Conservation (phyloP, 2,888 invertebrate species). For the Branchipolynoe longqiensis region DNA sequence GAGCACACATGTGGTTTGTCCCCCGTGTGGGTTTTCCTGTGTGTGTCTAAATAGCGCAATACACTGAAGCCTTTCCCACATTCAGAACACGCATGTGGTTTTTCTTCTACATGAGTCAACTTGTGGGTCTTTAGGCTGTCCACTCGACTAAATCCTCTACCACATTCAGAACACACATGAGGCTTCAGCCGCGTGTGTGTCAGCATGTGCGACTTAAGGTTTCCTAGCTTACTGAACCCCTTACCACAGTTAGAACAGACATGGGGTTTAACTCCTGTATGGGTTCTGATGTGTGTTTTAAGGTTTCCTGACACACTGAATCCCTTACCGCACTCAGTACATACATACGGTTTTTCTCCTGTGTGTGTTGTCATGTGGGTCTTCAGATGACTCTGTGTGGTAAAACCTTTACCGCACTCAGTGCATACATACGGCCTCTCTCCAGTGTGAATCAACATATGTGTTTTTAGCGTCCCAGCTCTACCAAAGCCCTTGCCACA, state of each 20-base stretch:
- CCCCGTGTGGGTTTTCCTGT: not conserved
- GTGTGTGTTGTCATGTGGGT: not conserved
- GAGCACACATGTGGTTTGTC: not conserved
- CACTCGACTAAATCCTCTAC: not conserved
- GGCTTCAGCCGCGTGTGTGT: slow-evolving; percentile 19
- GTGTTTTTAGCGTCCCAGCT: not conserved
- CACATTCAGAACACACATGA: not conserved
- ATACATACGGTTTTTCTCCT: not conserved
- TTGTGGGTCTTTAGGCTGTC: not conserved
- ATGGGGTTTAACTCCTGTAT: slow-evolving; percentile 26
- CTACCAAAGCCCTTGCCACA: not conserved
- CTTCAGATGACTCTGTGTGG: not conserved
- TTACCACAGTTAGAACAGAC: not conserved
- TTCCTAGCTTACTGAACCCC: not conserved
- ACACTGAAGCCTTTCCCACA: slow-evolving; percentile 5
- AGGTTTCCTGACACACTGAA: not conserved
- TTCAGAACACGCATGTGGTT: not conserved
- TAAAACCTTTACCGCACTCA: not conserved
- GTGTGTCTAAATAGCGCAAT: not conserved
- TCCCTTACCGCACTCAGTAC: not conserved
- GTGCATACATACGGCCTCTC: slow-evolving; percentile 11
- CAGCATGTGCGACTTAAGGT: slow-evolving; percentile 1
- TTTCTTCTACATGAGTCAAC: not conserved
- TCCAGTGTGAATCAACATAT: slow-evolving; percentile 1
- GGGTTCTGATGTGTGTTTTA: not conserved